Base-by-base conservation (phyloP, 1,140 invertebrate genomes). In the Penaeus indicus region DNA sequence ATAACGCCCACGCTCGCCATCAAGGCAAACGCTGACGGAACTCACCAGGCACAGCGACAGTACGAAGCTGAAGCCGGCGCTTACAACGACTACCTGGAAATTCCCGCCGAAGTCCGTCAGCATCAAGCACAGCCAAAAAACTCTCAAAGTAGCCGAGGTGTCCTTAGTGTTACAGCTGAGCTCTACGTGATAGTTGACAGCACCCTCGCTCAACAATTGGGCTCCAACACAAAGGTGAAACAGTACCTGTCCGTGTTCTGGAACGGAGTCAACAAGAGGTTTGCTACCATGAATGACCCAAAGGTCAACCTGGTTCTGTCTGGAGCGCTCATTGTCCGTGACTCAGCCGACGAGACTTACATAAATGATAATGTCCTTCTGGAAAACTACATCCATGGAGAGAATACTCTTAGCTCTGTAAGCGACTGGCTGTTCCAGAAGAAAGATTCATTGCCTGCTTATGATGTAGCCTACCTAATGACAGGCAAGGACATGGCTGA, bases 161-260 rank as follows among this genome's bases (percentile, higher is more conserved):
- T 38, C 13, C 54, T 67, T 1, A 79, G 25, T 7, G 86, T 84
- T 19, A 85, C 86, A 25, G 86, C 89, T 8, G 91, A 91, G 78
- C 72, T 91, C 32, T 88, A 77, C n/a, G 62, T 91, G 27, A 72
- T 91, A 60, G 91, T 90, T 61, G 91, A 91, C 80, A 90, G 90
- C 64, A 88, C 42, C 21, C 86, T 90, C 27, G 88, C 87, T 8
- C 67, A 83, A n/a, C 38, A 22, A 0, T 85, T 91, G 18, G 85
- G 89, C 1, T 79, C 89, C 13, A 60, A 88, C 19, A 69, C 16
- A 16, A 77, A 89, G 61, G 86, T 91, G 3, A 78, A 89, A 8
- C 67, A 91, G 22, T 91, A 91, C 42, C 47, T 91, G 0, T 67
- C 85, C 21, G 85, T 91, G 38, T 90, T 91, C 77, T 90, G 90